A percentile compares a stretch with the other conserved stretches of the same genome.
phyloP scores from a whole-genome alignment of 2,888 invertebrate genomes.

The Helicoverpa assulta region DNA sequence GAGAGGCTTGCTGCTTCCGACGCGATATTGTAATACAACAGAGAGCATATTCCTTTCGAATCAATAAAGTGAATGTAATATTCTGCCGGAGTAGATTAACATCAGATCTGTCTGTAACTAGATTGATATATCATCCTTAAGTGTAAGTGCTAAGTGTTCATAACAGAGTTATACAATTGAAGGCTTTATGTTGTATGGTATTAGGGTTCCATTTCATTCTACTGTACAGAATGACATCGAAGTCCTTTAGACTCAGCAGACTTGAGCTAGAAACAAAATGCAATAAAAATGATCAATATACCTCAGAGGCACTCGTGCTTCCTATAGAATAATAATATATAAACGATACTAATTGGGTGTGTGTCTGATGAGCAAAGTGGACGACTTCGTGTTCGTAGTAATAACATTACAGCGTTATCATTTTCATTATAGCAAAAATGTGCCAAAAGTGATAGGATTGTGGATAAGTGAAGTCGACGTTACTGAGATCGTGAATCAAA shows the following conservation, averaged over 20 bases:
- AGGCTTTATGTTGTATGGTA: slow-evolving; percentile 63
- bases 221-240: slow-evolving; percentile 70
- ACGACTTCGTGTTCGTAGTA: slow-evolving; percentile 61
- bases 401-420: slow-evolving; percentile 67
- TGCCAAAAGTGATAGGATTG: slow-evolving; percentile 79
- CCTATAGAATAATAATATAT: slow-evolving; percentile 78
- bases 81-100: slow-evolving; percentile 81
- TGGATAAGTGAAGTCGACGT: slow-evolving; percentile 42
- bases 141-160: slow-evolving; percentile 77
- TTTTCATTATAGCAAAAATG: slow-evolving; percentile 74
- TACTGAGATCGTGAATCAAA: slow-evolving; percentile 42
- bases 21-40: slow-evolving; percentile 83
- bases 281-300: slow-evolving; percentile 79
- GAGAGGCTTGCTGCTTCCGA: slow-evolving; percentile 85
- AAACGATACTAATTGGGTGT: slow-evolving; percentile 75
- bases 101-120: slow-evolving; percentile 86
- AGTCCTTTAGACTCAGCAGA: slow-evolving; percentile 66
- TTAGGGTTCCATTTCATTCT: slow-evolving; percentile 73
- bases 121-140: slow-evolving; percentile 77
- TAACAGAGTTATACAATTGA: slow-evolving; percentile 73
- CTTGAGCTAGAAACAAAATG: slow-evolving; percentile 73
- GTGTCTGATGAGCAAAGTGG: slow-evolving; percentile 71
- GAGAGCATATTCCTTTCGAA: slow-evolving; percentile 81
- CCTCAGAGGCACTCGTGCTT: slow-evolving; percentile 86
- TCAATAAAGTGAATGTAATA: slow-evolving; percentile 69